Percentiles rank a stretch among this genome's conserved stretches.
phyloP scores from a whole-genome alignment of 1,140 invertebrate species.

The Drosophila grimshawi region DNA sequence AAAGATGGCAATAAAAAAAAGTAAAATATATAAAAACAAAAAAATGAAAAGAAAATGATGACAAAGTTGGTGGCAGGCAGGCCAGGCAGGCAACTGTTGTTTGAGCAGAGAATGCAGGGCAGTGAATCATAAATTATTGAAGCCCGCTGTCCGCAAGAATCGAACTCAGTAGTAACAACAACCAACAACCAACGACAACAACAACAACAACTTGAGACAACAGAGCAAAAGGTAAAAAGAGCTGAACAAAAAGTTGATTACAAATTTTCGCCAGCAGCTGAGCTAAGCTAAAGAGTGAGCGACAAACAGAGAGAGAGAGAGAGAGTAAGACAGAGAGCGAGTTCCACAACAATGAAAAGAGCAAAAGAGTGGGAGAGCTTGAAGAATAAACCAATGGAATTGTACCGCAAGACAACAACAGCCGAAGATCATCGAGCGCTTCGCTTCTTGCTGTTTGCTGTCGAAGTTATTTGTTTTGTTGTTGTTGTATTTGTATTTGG shows the following conservation, averaged over 20 bases:
- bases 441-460: no score
- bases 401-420: conserved; percentile 1
- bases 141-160: conserved; percentile 43
- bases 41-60: no score
- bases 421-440: no score
- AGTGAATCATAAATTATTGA: conserved; percentile 70
- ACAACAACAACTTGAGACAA: conserved; percentile 25
- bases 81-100: conserved; percentile 25
- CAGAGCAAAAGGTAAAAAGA: conserved; percentile 18
- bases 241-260: conserved; percentile 19
- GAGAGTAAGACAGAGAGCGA: neutral
- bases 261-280: conserved; percentile 15
- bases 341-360: no score
- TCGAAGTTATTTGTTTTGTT: no score
- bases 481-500: no score
- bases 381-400: conserved; percentile 12
- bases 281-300: neutral
- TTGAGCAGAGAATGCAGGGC: conserved; percentile 31
- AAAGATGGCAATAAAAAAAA: conserved; percentile 11
- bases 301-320: neutral
- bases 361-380: neutral
- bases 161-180: conserved; percentile 4
- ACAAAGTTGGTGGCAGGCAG: no score
- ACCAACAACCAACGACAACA: neutral
- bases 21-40: no score